Conservation (phyloP, 2,113 vertebrate genomes). For the Gasterosteus nipponicus region DNA sequence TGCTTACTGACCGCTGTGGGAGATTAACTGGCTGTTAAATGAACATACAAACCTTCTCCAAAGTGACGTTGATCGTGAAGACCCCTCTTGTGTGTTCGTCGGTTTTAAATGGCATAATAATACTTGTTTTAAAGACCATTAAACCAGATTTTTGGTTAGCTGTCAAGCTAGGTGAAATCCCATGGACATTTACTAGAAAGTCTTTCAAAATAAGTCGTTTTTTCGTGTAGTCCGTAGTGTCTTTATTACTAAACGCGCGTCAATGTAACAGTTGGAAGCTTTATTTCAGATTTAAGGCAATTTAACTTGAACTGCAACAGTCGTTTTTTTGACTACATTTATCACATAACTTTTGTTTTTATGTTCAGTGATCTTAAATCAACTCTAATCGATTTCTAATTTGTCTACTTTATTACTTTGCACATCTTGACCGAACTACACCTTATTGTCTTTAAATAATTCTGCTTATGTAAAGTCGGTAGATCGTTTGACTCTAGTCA, state of each 20-base stretch:
- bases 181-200: neutral
- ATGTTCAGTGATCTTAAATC: neutral
- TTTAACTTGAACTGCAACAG: neutral
- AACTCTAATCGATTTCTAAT: neutral
- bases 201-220: conserved; percentile 63
- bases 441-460: neutral
- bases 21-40: neutral
- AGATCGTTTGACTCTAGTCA: neutral
- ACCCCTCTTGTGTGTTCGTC: neutral
- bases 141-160: conserved; percentile 10
- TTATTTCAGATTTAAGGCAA: neutral
- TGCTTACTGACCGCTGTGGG: conserved; percentile 22
- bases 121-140: conserved; percentile 10
- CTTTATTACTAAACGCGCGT: neutral
- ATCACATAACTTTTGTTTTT: neutral
- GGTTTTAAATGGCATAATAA: neutral
- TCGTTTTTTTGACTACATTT: neutral
- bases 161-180: conserved; percentile 38
- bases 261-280: too few relatives aligned
- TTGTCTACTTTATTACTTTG: too few relatives aligned
- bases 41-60: neutral
- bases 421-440: neutral
- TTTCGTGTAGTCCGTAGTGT: neutral
- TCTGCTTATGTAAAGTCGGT: neutral
- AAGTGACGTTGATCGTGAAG: accelerated